Base-by-base conservation (phyloP, 2,888 invertebrate genomes). In the Callinectes sapidus region DNA sequence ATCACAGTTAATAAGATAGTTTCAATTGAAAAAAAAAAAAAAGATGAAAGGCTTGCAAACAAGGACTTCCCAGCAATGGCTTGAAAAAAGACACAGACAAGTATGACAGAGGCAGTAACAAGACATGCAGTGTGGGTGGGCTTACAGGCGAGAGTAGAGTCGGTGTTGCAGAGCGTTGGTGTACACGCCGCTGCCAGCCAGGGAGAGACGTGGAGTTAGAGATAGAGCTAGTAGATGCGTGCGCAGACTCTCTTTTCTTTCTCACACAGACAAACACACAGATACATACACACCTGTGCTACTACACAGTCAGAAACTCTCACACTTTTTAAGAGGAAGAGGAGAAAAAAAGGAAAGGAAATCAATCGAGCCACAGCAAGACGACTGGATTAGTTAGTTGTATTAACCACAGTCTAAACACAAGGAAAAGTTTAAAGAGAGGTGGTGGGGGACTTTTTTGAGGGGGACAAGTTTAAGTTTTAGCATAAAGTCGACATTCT, bases 81-180 rank as follows among this genome's bases (percentile, higher is more conserved):
- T 10, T 71, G 71, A n/a, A 48, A 48, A 48, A 87, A 39, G 55
- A 91, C 86, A 86, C 32, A 88, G 55, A 55, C 81, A 35, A 81
- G 71, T 18, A 35, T 55, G 39, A 89, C 42, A 71, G n/a, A n/a
- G 16, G 66, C 35, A 35, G 81, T 42, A 42, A 42, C 28, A 87
- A 89, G 87, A 14, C 92, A 89, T 92, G 92, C 92, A 89, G 54
- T 85, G 89, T 85, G 32, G 87, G 88, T 81, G 92, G 77, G 87
- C 92, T 93, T 93, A 93, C 92, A 93, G 92, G 92, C 92, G 92
- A 55, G 92, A 93, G 92, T 93, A 93, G 92, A 93, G 92, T 54
- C 92, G 92, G 92, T 93, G 92, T 81, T 93, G 92, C 35, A 93
- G 90, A 87, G 92, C 92, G 91, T 93, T 93, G 92, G 92, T 93